Evolutionary conservation across 1,140 invertebrate species (phyloP).

Genomic region (Steinernema feltiae): DNA sequence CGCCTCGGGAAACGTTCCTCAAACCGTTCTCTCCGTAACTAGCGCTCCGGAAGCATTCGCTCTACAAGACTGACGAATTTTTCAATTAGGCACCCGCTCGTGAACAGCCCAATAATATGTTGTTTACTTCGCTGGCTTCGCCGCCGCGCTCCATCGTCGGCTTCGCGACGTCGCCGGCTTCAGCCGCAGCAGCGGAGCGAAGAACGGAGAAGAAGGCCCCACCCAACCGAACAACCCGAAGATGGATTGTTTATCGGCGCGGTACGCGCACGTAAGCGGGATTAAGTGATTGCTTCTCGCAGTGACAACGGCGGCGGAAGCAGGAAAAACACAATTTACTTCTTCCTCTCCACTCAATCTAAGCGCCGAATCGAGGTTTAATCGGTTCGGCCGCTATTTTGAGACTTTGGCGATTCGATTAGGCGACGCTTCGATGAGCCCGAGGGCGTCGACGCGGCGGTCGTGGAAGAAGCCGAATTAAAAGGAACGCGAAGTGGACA

Average conservation of each 20-base stretch:
- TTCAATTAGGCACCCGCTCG: neutral
- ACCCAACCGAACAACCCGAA: neutral
- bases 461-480: neutral
- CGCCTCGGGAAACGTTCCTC: no score
- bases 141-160: neutral
- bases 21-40: no score
- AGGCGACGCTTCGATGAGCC: neutral
- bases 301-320: neutral
- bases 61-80: neutral
- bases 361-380: neutral
- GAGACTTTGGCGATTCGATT: neutral
- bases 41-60: neutral
- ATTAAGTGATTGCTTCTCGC: slow-evolving; percentile 13
- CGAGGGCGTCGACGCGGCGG: neutral
- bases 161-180: neutral
- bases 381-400: neutral
- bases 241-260: slow-evolving; percentile 10
- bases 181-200: neutral
- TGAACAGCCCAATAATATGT: neutral
- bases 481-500: neutral
- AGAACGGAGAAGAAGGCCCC: neutral
- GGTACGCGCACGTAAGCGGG: slow-evolving; percentile 10
- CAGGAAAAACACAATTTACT: slow-evolving; percentile 4
- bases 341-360: neutral
- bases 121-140: neutral